These are phyloP conservation scores for Amblyopsis hoosieri DNA, from an alignment of 2,797 vertebrate genomes.

Conservation along the genomic window DNA sequence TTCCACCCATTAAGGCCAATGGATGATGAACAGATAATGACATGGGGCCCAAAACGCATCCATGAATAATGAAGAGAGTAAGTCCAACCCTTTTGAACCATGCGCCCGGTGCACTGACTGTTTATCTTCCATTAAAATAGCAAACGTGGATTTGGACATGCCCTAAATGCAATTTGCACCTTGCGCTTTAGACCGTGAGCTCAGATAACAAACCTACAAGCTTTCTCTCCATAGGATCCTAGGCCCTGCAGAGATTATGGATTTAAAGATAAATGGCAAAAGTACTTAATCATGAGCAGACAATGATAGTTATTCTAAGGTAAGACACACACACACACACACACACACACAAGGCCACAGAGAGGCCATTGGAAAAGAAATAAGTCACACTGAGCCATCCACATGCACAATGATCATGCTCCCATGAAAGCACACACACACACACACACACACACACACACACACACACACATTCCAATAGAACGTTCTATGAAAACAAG, in stretches of 20 bases:
- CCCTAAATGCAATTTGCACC: too few relatives aligned
- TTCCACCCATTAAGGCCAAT: slow-evolving; percentile 26
- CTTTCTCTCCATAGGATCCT: slow-evolving; percentile 18
- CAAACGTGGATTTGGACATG: too few relatives aligned
- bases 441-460: slow-evolving; percentile 1
- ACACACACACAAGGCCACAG: slow-evolving; percentile 10
- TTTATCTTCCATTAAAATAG: too few relatives aligned
- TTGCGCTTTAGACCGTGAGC: background rate
- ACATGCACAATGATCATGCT: background rate
- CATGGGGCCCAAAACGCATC: too few relatives aligned
- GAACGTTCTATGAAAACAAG: slow-evolving; percentile 33
- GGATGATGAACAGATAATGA: slow-evolving; percentile 14
- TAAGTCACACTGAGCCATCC: slow-evolving; percentile 43
- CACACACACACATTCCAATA: slow-evolving; percentile 4
- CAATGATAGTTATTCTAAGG: slow-evolving; percentile 19
- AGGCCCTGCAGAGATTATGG: slow-evolving; percentile 26
- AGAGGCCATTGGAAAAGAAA: slow-evolving; percentile 23
- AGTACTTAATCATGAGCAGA: slow-evolving; percentile 40
- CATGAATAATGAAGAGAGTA: too few relatives aligned
- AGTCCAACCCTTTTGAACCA: too few relatives aligned
- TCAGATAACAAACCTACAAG: background rate
- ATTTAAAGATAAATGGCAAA: slow-evolving; percentile 38
- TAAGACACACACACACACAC: background rate
- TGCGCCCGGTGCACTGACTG: too few relatives aligned
- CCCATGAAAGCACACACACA: background rate